Percentiles rank a stretch among this genome's conserved stretches.
phyloP scores from a whole-genome alignment of 2,113 vertebrate genomes.

The Phyllopteryx taeniolatus region DNA sequence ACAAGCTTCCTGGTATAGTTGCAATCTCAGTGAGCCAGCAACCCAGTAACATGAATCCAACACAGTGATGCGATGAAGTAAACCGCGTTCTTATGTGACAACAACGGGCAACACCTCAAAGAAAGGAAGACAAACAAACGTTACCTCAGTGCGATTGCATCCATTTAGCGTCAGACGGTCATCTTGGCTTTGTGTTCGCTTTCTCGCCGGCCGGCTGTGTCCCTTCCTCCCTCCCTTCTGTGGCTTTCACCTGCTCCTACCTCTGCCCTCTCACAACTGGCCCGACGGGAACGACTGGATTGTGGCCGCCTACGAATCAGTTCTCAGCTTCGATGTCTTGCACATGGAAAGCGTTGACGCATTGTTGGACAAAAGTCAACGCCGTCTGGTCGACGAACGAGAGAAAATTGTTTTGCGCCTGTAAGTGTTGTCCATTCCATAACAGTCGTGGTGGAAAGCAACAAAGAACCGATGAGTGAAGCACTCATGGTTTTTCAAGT shows the following conservation, averaged over 20 bases:
- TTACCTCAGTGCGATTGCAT: constrained; percentile 65
- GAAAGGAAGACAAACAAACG: not conserved
- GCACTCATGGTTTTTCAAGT: not conserved
- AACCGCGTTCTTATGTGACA: not conserved
- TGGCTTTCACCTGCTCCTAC: constrained; percentile 49
- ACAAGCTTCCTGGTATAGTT: not conserved
- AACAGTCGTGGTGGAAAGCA: not conserved
- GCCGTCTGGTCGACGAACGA: not conserved
- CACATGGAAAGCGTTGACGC: constrained; percentile 13
- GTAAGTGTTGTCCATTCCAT: not conserved
- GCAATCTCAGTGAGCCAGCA: constrained; percentile 7
- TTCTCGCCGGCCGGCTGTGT: constrained; percentile 24
- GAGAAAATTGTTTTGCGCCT: not conserved
- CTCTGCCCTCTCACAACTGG: constrained; percentile 51
- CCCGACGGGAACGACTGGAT: constrained; percentile 69
- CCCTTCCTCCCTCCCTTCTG: constrained; percentile 39
- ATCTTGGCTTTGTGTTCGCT: constrained; percentile 58
- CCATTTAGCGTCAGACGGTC: constrained; percentile 63
- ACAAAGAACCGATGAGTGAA: not conserved
- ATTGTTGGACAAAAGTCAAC: not conserved
- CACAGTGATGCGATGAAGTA: not conserved
- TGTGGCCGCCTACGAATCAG: constrained; percentile 51
- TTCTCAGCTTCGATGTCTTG: not conserved
- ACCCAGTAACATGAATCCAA: not conserved
- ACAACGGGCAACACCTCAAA: not conserved